phyloP scores from a whole-genome alignment of 1,140 invertebrate genomes.

The Atta cephalotes region DNA sequence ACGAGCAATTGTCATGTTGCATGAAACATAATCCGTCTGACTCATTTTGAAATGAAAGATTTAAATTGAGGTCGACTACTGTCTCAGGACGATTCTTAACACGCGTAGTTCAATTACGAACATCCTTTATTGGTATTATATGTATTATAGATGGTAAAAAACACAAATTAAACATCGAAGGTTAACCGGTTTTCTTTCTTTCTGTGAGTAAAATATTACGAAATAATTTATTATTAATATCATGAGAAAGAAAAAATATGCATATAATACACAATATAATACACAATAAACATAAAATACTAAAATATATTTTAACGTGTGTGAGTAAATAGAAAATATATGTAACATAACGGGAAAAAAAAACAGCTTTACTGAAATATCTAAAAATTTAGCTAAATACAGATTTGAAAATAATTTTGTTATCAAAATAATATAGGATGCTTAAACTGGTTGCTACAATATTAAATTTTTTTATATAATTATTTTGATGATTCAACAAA shows the following conservation, averaged over 20 bases:
- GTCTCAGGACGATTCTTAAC: not conserved
- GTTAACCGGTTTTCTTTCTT: constrained; percentile 21
- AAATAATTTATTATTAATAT: constrained; percentile 30
- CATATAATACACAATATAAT: not conserved
- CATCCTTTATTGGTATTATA: not conserved
- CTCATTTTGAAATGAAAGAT: constrained; percentile 29
- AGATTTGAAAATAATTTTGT: too few species aligned
- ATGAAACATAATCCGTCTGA: not conserved
- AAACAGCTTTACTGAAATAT: too few species aligned
- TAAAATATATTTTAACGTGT: not conserved
- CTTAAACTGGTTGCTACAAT: too few species aligned
- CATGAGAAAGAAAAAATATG: not conserved
- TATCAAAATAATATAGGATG: too few species aligned
- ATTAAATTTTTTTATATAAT: too few species aligned
- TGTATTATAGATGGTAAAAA: not conserved
- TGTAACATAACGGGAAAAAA: too few species aligned
- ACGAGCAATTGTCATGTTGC: constrained; percentile 28
- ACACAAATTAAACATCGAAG: not conserved
- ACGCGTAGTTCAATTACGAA: constrained; percentile 8
- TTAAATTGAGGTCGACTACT: constrained; percentile 16
- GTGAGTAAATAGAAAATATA: too few species aligned
- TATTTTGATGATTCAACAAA: too few species aligned
- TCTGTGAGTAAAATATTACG: not conserved
- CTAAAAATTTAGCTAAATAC: too few species aligned
- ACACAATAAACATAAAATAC: not conserved